phyloP scores from a whole-genome alignment of 2,797 vertebrate species.

The Harpagifer antarcticus region DNA sequence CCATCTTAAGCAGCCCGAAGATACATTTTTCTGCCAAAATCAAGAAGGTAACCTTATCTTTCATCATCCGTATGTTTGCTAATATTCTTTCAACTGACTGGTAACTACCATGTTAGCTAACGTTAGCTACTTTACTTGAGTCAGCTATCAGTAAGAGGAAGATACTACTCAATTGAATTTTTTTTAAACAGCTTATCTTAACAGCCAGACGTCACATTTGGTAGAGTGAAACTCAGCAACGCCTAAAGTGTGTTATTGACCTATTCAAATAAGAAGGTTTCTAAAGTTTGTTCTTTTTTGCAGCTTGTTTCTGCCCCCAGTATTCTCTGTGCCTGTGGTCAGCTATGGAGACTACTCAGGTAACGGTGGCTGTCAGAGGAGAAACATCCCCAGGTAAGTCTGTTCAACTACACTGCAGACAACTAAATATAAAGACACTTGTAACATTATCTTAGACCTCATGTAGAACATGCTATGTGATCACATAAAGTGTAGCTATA shows the following conservation, averaged over 20 bases:
- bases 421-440: neutral
- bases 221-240: fast-evolving
- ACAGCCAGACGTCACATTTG: too few species aligned
- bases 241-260: neutral
- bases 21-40: neutral
- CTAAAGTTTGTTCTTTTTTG: constrained; percentile 10
- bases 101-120: too few species aligned
- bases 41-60: neutral
- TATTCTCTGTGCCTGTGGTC: constrained; percentile 20
- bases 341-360: constrained; percentile 88
- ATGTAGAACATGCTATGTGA: neutral
- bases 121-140: too few species aligned
- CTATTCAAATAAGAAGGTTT: neutral
- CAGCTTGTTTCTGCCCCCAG: constrained; percentile 40
- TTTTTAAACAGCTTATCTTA: too few species aligned
- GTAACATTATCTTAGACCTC: neutral
- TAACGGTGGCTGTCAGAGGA: constrained; percentile 91
- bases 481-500: neutral
- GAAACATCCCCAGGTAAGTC: constrained; percentile 87
- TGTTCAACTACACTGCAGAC: neutral
- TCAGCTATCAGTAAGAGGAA: too few species aligned
- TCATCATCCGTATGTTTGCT: too few species aligned
- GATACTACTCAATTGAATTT: neutral
- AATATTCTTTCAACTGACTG: too few species aligned
- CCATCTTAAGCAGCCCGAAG: neutral